These are phyloP conservation scores for Saguinus midas DNA, from an alignment of 2,113 vertebrate genomes.

Conservation along the genomic window DNA sequence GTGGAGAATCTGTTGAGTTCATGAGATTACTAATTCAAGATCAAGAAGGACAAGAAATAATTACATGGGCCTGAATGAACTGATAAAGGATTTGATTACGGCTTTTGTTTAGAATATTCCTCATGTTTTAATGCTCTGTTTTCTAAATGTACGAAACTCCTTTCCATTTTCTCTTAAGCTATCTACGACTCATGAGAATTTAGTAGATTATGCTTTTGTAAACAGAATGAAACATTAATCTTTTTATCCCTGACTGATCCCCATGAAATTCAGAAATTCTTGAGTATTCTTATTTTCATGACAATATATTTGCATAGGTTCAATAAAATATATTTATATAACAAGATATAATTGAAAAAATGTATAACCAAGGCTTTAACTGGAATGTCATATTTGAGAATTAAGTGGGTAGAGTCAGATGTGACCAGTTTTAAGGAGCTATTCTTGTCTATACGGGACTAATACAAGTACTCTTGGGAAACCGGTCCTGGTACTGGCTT, in stretches of 20 bases:
- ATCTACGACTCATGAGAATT: neutral
- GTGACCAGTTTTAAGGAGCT: neutral
- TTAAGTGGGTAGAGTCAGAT: neutral
- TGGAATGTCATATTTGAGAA: neutral
- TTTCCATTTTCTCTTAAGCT: neutral
- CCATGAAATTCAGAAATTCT: conserved; percentile 2
- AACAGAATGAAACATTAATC: neutral
- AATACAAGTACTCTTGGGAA: neutral
- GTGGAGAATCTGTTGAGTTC: neutral
- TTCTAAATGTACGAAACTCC: neutral
- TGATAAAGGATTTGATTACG: neutral
- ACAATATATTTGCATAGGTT: neutral
- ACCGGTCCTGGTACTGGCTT: neutral
- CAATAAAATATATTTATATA: neutral
- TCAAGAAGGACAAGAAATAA: neutral
- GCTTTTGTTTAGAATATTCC: neutral
- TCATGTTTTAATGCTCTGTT: neutral
- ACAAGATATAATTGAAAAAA: neutral
- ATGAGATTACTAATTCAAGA: neutral
- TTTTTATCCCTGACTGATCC: neutral
- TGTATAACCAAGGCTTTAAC: neutral
- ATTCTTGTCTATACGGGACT: neutral
- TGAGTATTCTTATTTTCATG: neutral
- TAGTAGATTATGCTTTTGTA: neutral
- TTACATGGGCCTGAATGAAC: neutral